Percentiles rank a stretch among this genome's conserved stretches.
phyloP scores from a whole-genome alignment of 2,888 invertebrate genomes.

The Criorhina ranunculi region DNA sequence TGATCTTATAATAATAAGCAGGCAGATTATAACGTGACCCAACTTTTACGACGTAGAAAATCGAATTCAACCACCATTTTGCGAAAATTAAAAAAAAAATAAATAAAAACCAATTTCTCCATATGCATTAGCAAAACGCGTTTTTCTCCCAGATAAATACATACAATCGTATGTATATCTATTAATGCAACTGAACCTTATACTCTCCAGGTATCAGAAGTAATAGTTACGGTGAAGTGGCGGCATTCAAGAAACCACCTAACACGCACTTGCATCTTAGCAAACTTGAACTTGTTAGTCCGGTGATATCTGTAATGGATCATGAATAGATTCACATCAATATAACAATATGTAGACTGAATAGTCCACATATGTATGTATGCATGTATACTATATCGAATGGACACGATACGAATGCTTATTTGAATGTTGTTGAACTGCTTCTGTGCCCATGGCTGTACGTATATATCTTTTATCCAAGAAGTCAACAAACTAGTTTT shows the following conservation, averaged over 20 bases:
- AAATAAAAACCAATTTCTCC: slow-evolving; percentile 36
- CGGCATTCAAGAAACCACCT: slow-evolving; percentile 33
- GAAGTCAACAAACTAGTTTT: slow-evolving; percentile 53
- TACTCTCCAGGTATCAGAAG: slow-evolving; percentile 6
- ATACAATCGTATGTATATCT: neutral
- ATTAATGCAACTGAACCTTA: slow-evolving; percentile 7
- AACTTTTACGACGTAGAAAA: neutral
- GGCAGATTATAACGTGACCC: no score
- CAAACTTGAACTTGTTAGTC: slow-evolving; percentile 49
- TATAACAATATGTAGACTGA: slow-evolving; percentile 8
- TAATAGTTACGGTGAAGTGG: slow-evolving; percentile 11
- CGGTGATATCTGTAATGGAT: slow-evolving; percentile 31
- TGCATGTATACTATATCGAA: neutral
- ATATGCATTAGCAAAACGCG: slow-evolving; percentile 28
- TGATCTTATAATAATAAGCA: no score
- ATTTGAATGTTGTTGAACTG: slow-evolving; percentile 52
- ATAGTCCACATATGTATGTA: neutral
- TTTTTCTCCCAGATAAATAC: slow-evolving; percentile 9
- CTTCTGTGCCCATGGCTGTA: slow-evolving; percentile 28
- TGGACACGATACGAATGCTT: slow-evolving; percentile 13
- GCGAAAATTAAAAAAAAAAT: slow-evolving; percentile 8
- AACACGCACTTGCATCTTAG: neutral
- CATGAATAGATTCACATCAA: slow-evolving; percentile 19
- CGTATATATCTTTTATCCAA: slow-evolving; percentile 17
- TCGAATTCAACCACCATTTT: neutral